Percentiles rank a stretch among this genome's conserved stretches.
These are phyloP conservation scores for Enteromius afrohamiltoni DNA, from an alignment of 2,797 vertebrate species.

Conservation along the genomic window DNA sequence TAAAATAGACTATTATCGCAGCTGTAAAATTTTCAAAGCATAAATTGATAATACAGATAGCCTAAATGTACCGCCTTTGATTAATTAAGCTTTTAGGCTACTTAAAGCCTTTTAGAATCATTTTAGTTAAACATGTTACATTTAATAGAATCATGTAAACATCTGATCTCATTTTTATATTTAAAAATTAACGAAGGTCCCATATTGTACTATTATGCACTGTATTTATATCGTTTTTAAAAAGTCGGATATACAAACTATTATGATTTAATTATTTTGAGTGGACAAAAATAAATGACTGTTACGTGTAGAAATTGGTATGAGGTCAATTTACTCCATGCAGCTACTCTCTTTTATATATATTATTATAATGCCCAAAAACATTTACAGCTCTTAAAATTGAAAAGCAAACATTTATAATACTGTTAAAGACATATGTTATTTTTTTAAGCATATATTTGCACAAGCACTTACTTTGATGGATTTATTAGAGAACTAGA, in stretches of 20 bases:
- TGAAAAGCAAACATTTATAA: neutral
- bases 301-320: neutral
- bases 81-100: neutral
- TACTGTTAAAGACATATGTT: neutral
- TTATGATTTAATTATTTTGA: neutral
- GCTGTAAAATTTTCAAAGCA: neutral
- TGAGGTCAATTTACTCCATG: neutral
- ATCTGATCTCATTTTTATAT: neutral
- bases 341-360: neutral
- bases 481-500: neutral
- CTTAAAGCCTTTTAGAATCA: neutral
- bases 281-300: neutral
- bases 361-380: neutral
- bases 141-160: neutral
- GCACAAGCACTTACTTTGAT: neutral
- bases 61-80: neutral
- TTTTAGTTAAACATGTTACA: neutral
- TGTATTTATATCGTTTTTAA: neutral
- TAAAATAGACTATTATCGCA: neutral
- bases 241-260: neutral
- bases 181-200: neutral
- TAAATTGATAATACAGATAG: neutral
- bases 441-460: neutral
- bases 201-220: neutral
- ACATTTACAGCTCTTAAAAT: neutral